Base-by-base conservation (phyloP, 2,888 invertebrate genomes). In the Allolobophora icterica region DNA sequence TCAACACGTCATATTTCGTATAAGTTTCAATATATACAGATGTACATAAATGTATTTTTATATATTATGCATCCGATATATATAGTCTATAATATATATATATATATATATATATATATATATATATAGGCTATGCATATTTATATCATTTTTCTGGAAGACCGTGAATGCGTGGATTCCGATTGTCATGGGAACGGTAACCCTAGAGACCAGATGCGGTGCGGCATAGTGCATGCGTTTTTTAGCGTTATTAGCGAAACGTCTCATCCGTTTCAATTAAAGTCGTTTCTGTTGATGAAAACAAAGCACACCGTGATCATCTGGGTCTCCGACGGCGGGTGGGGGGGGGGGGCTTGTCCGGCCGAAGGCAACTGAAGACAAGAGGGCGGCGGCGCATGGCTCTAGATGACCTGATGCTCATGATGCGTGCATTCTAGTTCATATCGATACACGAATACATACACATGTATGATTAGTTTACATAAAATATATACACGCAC, bases 171-270 rank as follows among this genome's bases (percentile, higher is more conserved):
- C 30, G 71, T 13, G 71, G 71, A 71, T 11, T 71, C 71, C 71
- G n/a, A n/a, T 71, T n/a, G 71, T 71, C 71, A 71, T n/a, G 71
- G 71, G 71, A 71, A 71, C n/a, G 30, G 71, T 71, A 71, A n/a
- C 71, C 71, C 0, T n/a, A n/a, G 71, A 1, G 30, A 71, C 71
- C 71, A 71, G n/a, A 71, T 71, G 71, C 71, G 30, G 24, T 52
- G 52, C 52, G 52, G 71, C 71, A n/a, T n/a, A 71, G 71, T 71
- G 71, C 71, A n/a, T 58, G n/a, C n/a, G n/a, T n/a, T 30, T 71
- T 30, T n/a, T 71, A 71, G 71, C 71, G 30, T 17, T n/a, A 71
- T 71, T n/a, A 71, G 71, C 71, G 71, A 30, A 71, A 71, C 71
- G n/a, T 71, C 71, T 71, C 71, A 71, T 71, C 71, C 11, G n/a